These are phyloP conservation scores for Cosmia pyralina DNA, from an alignment of 2,888 invertebrate genomes.

Conservation along the genomic window DNA sequence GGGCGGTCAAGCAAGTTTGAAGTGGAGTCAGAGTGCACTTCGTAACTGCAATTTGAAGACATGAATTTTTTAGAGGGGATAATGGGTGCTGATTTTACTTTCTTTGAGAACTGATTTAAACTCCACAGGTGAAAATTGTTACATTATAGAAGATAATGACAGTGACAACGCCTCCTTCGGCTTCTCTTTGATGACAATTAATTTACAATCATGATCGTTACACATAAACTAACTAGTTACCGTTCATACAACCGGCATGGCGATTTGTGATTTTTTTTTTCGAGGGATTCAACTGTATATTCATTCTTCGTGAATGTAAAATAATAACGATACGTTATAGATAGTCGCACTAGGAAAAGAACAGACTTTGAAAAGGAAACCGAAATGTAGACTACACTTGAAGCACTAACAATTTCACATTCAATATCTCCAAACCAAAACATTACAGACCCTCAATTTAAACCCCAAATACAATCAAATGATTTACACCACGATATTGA, in stretches of 20 bases:
- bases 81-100: background rate
- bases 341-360: background rate
- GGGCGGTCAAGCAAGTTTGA: slow-evolving; percentile 1
- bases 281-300: background rate
- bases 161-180: background rate
- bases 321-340: background rate
- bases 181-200: too few species aligned
- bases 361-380: background rate
- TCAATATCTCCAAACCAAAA: too few species aligned
- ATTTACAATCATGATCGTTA: background rate
- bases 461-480: slow-evolving; percentile 27
- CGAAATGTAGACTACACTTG: background rate
- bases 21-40: slow-evolving; percentile 33
- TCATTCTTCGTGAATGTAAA: background rate
- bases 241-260: background rate
- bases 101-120: background rate
- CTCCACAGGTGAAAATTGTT: background rate
- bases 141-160: background rate
- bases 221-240: background rate
- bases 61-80: background rate
- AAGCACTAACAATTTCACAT: background rate
- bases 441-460: background rate
- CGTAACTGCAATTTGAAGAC: slow-evolving; percentile 25
- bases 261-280: background rate
- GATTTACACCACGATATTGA: slow-evolving; percentile 57